Evolutionary conservation across 2,888 invertebrate species (phyloP), one percentile per base, ranked within the genome.

Genomic region (Entomobrya proxima): DNA sequence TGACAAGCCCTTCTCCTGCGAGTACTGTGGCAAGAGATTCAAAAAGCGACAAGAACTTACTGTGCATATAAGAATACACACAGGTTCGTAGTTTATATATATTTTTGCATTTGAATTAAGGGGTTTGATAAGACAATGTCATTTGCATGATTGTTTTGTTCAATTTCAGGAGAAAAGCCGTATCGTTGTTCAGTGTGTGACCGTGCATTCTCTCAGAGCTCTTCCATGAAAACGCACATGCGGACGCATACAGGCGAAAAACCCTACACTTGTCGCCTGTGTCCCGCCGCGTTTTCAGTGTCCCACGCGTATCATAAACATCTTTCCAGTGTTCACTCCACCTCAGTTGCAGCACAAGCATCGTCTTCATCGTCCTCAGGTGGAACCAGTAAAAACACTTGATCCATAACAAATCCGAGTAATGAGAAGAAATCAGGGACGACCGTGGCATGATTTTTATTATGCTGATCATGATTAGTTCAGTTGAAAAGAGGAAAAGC

Each of bases 1-100:
- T 3, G 86, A 86, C 35, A 87, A 87, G 69, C 87, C 87, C 15
- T 87, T 87, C 35, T 79, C 87, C 13, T 87, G 87, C 44, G 87
- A 80, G 44, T 87, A 87, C 18, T 87, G 87, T 40, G 84, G 80
- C 27, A 87, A 87, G 52, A 30, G 84, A 35, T 87, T 87, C 30
- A 87, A 84, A 40, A 87, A 87, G 52, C 77, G 87, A 0, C 87
- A 87, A 40, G 87, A 87, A 32, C 47, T 87, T 0, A 87, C 87
- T 15, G 87, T 87, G 0, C 87, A 87, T 61, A 58, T 81, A 18
- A 74, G 86, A 32, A 87, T 84, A n/a, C 87, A 87, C 32, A 87
- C 87, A 5, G 87, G 87, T 4, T 15, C 75, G 80, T 37, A 85
- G 80, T 21, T 80, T 81, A 7, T 86, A 81, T 77, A 75, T 69